Evolutionary conservation across 2,888 invertebrate genomes (phyloP).

Genomic region (Lasioglossum marginatum): DNA sequence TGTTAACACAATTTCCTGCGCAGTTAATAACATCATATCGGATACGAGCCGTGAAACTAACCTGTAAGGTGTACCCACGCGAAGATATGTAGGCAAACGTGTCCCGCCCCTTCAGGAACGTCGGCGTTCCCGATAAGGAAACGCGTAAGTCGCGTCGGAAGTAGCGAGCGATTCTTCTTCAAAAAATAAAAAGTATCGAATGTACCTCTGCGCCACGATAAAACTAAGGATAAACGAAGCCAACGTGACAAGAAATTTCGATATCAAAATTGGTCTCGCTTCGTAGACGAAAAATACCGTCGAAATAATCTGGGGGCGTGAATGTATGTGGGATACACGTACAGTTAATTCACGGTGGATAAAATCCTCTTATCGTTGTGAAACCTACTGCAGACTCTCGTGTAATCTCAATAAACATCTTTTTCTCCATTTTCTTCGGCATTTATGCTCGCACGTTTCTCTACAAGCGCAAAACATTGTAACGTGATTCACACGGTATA

Average conservation of each 20-base stretch:
- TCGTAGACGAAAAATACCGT: not conserved
- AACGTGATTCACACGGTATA: not conserved
- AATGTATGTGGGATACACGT: not conserved
- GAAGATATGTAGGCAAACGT: slow-evolving; percentile 64
- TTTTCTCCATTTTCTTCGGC: not conserved
- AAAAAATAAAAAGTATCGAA: not conserved
- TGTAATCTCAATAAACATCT: not conserved
- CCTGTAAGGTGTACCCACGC: slow-evolving; percentile 68
- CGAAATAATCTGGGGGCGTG: not conserved
- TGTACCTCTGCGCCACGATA: not conserved
- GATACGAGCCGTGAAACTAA: slow-evolving; percentile 47
- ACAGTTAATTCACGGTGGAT: slow-evolving; percentile 5
- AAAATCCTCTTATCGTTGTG: not conserved
- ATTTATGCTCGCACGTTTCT: not conserved
- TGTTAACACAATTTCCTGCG: slow-evolving; percentile 23
- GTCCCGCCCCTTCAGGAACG: slow-evolving; percentile 68
- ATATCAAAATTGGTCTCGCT: not conserved
- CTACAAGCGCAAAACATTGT: not conserved
- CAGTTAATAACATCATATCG: slow-evolving; percentile 36
- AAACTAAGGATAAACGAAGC: not conserved
- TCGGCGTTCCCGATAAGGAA: slow-evolving; percentile 68
- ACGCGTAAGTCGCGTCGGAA: slow-evolving; percentile 53
- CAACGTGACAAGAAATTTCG: not conserved
- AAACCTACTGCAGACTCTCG: slow-evolving; percentile 13
- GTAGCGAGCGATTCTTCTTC: slow-evolving; percentile 31